Evolutionary conservation across 2,888 invertebrate genomes (phyloP), one percentile per base, ranked within the genome.

Genomic region (Escarpia spicata): DNA sequence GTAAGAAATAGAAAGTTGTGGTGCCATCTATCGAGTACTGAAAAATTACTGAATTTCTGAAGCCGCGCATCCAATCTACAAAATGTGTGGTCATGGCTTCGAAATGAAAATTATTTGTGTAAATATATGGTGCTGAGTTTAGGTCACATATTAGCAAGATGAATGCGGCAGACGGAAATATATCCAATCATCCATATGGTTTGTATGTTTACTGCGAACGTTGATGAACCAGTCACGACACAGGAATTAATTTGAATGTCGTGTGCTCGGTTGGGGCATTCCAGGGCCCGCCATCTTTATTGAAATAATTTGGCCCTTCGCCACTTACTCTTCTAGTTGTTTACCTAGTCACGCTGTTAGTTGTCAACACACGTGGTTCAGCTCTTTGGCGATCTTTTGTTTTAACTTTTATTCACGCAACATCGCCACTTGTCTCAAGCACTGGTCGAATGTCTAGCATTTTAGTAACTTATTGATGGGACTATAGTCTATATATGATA

Each of bases 151-250:
- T 26, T 75, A 75, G 26, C 75, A 75, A 75, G 26, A 6, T 75
- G 75, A 75, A 75, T 75, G 75, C 75, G 75, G n/a, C 75, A 75
- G 75, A 75, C 75, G 75, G 75, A 75, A 75, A 75, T 75, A 75
- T 75, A 75, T 75, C 75, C 19, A 75, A 75, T 75, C 75, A 75
- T 26, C 19, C 6, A 75, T 26, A 75, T 26, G 75, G 75, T 75
- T 75, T 75, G 75, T 75, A 75, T 75, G 75, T 75, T 75, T 75
- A 75, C 75, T 75, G 75, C 75, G 19, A 75, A 75, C 19, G 75
- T 75, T 26, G 75, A 75, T 26, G 75, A 75, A 75, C 19, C 75
- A 26, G 75, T 75, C n/a, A 75, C 26, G 75, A 26, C 75, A 75
- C 19, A 75, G 19, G 75, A 75, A 75, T 75, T 75, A 75, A 75